Percentiles rank a stretch among this genome's conserved stretches.
Evolutionary conservation across 2,113 vertebrate genomes (phyloP).

Genomic region (Hepsetus odoe): DNA sequence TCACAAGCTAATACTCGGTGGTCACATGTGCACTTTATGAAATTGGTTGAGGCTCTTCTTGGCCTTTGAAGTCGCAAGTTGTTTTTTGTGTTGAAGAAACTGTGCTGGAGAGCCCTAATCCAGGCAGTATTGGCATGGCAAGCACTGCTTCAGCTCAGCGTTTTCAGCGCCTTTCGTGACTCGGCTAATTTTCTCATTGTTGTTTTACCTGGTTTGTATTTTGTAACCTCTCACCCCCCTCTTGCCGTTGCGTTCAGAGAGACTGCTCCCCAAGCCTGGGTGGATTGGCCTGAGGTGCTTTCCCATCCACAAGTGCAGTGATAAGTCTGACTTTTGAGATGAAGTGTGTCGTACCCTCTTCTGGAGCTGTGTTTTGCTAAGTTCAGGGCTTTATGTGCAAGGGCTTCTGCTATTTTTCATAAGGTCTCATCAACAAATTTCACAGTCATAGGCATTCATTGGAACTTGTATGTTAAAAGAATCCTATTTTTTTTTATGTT

Average conservation of each 20-base stretch:
- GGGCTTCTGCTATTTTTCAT: conserved; percentile 35
- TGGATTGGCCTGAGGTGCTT: conserved; percentile 59
- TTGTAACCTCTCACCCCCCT: conserved; percentile 45
- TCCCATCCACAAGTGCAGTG: conserved; percentile 55
- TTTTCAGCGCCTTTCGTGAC: conserved; percentile 63
- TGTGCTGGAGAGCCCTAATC: conserved; percentile 67
- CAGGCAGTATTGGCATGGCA: conserved; percentile 63
- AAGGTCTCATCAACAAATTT: conserved; percentile 28
- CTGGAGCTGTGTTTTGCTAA: conserved; percentile 49
- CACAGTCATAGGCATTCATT: neutral
- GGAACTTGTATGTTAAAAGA: no score
- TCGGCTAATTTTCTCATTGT: conserved; percentile 65
- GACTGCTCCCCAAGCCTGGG: conserved; percentile 42
- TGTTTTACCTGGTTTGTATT: conserved; percentile 76
- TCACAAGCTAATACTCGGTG: conserved; percentile 57
- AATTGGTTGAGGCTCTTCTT: conserved; percentile 57
- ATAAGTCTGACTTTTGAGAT: conserved; percentile 12
- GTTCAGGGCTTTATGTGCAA: conserved; percentile 42
- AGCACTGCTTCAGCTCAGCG: conserved; percentile 55
- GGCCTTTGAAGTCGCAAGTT: conserved; percentile 67
- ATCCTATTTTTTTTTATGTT: neutral
- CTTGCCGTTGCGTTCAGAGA: conserved; percentile 47
- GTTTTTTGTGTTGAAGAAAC: conserved; percentile 63
- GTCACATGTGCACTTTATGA: conserved; percentile 64
- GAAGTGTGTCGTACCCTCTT: conserved; percentile 38